Conservation (phyloP, 2,113 vertebrate species). For the Zapus hudsonius region DNA sequence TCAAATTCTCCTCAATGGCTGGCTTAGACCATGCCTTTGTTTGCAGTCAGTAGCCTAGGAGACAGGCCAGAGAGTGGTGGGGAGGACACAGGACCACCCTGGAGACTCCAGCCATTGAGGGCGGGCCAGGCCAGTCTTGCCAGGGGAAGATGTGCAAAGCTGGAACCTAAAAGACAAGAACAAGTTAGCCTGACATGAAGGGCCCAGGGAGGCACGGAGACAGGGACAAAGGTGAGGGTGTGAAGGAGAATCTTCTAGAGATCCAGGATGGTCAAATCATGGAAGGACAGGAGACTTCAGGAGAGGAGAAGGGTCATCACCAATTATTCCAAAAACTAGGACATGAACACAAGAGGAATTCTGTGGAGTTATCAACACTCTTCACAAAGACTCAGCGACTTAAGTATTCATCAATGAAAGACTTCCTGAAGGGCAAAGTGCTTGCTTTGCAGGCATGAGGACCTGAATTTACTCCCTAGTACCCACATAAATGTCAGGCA, state of each 20-base stretch:
- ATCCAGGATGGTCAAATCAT: neutral
- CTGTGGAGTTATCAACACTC: neutral
- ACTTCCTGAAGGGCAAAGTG: neutral
- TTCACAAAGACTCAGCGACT: neutral
- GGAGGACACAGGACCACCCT: no score
- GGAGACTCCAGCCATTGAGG: neutral
- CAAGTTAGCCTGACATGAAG: neutral
- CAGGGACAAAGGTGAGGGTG: neutral
- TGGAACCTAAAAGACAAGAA: neutral
- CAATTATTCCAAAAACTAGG: neutral
- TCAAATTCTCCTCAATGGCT: neutral
- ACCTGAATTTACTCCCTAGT: no score
- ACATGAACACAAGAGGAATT: neutral
- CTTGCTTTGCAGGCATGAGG: no score
- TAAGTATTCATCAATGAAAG: neutral
- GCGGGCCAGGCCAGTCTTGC: accelerated
- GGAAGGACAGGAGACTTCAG: neutral
- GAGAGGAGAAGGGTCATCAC: neutral
- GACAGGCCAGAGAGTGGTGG: neutral
- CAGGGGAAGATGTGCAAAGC: neutral
- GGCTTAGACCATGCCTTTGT: neutral
- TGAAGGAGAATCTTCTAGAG: neutral
- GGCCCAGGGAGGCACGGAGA: accelerated
- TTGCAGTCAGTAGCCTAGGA: neutral
- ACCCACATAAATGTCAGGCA: no score